These are phyloP conservation scores for Styela plicata DNA, from an alignment of 23 tunicate species.

Conservation along the genomic window DNA sequence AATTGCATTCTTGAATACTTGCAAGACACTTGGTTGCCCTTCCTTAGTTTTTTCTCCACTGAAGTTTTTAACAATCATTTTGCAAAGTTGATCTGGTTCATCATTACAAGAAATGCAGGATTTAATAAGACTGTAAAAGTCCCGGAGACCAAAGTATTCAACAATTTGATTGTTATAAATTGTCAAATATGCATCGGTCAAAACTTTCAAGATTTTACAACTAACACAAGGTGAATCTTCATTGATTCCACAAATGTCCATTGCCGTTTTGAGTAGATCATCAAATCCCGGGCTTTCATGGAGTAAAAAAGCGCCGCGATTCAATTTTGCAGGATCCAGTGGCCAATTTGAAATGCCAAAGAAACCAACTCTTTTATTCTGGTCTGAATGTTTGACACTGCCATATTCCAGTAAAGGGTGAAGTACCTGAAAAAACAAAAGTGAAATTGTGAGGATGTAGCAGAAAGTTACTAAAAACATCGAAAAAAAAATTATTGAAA, in stretches of 20 bases:
- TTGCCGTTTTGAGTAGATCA: constrained; percentile 45
- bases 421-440: constrained; percentile 39
- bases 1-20: not conserved
- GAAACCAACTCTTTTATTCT: constrained; percentile 38
- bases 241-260: constrained; percentile 48
- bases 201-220: not conserved
- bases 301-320: constrained; percentile 53
- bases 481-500: not conserved
- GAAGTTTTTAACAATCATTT: constrained; percentile 48
- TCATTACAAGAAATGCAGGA: not conserved
- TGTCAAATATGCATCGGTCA: constrained; percentile 38
- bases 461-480: too few species aligned
- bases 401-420: constrained; percentile 67
- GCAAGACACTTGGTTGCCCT: not conserved
- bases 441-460: too few species aligned
- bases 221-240: constrained; percentile 1
- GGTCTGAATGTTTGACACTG: constrained; percentile 6
- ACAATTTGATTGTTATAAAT: constrained; percentile 15
- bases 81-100: constrained; percentile 7
- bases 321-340: constrained; percentile 65
- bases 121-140: constrained; percentile 59
- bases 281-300: constrained; percentile 33
- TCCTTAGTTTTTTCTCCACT: constrained; percentile 42
- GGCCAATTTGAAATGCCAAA: constrained; percentile 73
- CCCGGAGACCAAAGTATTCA: constrained; percentile 68